These are phyloP conservation scores for Apaloderma vittatum DNA, from an alignment of 2,113 vertebrate genomes.

Conservation along the genomic window DNA sequence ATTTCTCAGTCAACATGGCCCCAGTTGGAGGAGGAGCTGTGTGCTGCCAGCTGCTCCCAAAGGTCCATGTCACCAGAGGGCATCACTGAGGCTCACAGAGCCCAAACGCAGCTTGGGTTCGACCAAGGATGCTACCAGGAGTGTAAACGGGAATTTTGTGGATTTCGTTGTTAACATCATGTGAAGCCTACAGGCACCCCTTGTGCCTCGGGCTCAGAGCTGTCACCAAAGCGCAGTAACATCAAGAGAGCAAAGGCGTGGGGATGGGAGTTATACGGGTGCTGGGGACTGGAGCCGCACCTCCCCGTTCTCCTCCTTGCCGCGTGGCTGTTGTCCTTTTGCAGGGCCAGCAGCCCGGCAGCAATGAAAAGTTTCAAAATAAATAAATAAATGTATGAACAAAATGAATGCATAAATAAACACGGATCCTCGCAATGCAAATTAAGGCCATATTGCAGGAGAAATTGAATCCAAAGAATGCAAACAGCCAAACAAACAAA, in stretches of 20 bases:
- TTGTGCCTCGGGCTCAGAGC: not conserved
- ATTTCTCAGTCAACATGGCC: not conserved
- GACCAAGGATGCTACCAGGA: not conserved
- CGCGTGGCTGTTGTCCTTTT: rapidly evolving
- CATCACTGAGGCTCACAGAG: not conserved
- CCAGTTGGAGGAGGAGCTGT: not conserved
- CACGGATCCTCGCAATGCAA: not conserved
- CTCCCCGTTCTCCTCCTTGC: not conserved
- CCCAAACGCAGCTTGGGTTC: not conserved
- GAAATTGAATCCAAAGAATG: conserved; percentile 47
- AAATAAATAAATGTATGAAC: not conserved
- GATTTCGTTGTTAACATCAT: not conserved
- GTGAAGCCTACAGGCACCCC: not conserved
- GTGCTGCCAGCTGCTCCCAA: not conserved
- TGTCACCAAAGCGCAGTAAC: not conserved
- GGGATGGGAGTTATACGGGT: not conserved
- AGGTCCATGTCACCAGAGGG: not conserved
- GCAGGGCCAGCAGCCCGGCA: not conserved
- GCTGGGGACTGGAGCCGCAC: not conserved
- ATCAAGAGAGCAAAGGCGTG: rapidly evolving
- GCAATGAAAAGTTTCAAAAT: not conserved
- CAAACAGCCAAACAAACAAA: conserved; percentile 29
- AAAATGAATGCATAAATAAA: not conserved
- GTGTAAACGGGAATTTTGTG: rapidly evolving
- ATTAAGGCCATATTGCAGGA: conserved; percentile 25